Percentiles rank a stretch among this genome's conserved stretches.
Evolutionary conservation across 2,113 vertebrate genomes (phyloP).

Genomic region (Lasiurus borealis): DNA sequence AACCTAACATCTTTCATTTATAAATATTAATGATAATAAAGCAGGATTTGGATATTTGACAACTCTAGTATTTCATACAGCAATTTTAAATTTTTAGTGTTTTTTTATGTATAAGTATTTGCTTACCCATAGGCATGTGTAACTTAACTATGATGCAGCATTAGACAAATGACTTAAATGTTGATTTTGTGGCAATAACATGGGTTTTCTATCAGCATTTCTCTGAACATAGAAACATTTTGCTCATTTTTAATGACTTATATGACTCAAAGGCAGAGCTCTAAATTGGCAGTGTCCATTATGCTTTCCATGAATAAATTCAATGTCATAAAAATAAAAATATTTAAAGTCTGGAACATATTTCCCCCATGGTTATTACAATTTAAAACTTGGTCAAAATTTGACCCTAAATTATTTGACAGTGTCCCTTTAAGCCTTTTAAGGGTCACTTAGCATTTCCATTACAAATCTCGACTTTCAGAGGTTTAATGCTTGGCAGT

Average conservation of each 20-base stretch:
- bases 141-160: not conserved
- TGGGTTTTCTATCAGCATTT: not conserved
- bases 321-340: conserved; percentile 63
- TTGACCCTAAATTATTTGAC: conserved; percentile 75
- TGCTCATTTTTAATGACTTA: conserved; percentile 50
- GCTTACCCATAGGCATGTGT: not conserved
- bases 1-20: not conserved
- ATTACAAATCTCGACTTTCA: conserved; percentile 71
- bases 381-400: conserved; percentile 70
- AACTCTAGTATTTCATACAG: not conserved
- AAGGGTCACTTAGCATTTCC: conserved; percentile 74
- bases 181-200: not conserved
- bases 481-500: conserved; percentile 68
- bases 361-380: conserved; percentile 72
- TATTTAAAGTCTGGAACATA: conserved; percentile 71
- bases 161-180: not conserved
- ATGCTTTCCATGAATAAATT: conserved; percentile 49
- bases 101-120: not conserved
- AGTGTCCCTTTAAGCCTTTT: conserved; percentile 63
- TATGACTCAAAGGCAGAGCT: not conserved
- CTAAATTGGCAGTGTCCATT: not conserved
- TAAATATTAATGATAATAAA: conserved; percentile 4
- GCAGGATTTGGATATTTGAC: not conserved
- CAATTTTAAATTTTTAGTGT: not conserved
- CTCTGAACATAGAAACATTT: conserved; percentile 23